phyloP scores from a whole-genome alignment of 2,113 vertebrate genomes.

The Phainopepla nitens region DNA sequence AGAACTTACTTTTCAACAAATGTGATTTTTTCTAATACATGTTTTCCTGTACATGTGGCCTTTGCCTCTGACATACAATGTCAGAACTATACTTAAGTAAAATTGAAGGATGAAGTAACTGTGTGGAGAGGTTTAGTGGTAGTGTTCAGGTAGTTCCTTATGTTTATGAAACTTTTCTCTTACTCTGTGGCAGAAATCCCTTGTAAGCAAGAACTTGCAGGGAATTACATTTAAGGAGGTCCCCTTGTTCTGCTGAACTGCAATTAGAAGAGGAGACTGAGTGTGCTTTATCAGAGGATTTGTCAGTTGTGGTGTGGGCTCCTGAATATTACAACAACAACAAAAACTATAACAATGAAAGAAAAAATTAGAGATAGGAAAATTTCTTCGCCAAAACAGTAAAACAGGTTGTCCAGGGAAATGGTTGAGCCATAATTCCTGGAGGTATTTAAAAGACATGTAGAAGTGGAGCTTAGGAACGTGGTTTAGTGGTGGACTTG shows the following conservation, averaged over 20 bases:
- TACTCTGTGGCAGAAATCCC: not conserved
- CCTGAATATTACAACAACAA: not conserved
- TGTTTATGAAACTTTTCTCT: not conserved
- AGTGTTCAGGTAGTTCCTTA: not conserved
- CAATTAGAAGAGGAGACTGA: not conserved
- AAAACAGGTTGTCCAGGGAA: not conserved
- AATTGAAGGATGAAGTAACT: not conserved
- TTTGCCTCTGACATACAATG: accelerated
- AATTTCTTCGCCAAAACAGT: accelerated
- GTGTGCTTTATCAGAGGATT: not conserved
- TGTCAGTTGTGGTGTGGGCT: not conserved
- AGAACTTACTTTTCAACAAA: not conserved
- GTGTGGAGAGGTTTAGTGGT: not conserved
- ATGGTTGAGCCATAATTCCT: not conserved
- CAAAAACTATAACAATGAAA: not conserved
- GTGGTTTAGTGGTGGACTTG: not conserved
- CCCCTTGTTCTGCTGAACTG: not conserved
- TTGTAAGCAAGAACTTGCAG: not conserved
- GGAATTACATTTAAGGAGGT: not conserved
- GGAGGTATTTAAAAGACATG: not conserved
- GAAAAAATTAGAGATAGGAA: accelerated
- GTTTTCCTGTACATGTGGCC: not conserved
- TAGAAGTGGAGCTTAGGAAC: not conserved
- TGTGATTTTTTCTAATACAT: not conserved
- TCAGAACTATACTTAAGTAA: not conserved